Evolutionary conservation across 2,888 invertebrate species (phyloP), one percentile per base, ranked within the genome.

Genomic region (Aplocera efformata): DNA sequence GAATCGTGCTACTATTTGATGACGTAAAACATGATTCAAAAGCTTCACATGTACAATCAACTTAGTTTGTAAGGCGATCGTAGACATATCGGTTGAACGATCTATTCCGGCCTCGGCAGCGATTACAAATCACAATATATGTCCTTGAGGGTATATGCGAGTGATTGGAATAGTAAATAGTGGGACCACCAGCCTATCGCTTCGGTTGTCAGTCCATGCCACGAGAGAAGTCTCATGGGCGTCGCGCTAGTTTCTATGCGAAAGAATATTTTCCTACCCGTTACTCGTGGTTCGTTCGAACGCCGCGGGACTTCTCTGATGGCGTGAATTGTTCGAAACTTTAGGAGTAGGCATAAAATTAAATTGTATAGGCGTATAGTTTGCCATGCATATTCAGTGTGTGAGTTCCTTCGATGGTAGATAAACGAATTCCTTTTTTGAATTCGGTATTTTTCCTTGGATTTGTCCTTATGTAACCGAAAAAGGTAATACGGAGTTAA

Each of bases 81-180:
- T 22, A 7, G 6, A 22, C 22, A 5, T 81, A 83, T 83, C 85
- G 63, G 48, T 46, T 50, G 49, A 56, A 50, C 68, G 73, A 84
- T 88, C 86, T 78, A 82, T 80, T 83, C 80, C 78, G 74, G 78
- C 68, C 67, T 60, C 61, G 64, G 64, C 58, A 62, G 61, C 77
- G 78, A 67, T 69, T 63, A 67, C 78, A 78, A 81, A 79, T 81
- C 73, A 80, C 79, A 79, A 79, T 78, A 65, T 68, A 63, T 74
- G 82, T 72, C 86, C 85, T 86, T 86, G 85, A 57, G 55, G 79
- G 76, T 79, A 72, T 59, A 57, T 47, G 67, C 50, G 54, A 60
- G 59, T 67, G 77, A 53, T 73, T 73, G 63, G 82, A 84, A 84
- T 85, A 78, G 72, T 71, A 79, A 86, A 65, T 63, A 55, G 58